Evolutionary conservation across 2,113 vertebrate genomes (phyloP).

Genomic region (Polypterus senegalus): DNA sequence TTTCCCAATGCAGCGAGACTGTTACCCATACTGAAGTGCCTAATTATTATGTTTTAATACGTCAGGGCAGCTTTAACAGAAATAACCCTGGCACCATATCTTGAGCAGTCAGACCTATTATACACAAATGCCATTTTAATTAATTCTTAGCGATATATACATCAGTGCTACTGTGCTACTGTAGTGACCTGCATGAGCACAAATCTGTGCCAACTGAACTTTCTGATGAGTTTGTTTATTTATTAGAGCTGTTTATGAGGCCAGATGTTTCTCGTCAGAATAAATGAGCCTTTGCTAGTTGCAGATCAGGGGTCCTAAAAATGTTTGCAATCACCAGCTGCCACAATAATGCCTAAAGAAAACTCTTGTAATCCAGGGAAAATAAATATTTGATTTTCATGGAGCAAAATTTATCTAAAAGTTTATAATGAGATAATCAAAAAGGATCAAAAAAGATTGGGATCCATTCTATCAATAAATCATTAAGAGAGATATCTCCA

Average conservation of each 20-base stretch:
- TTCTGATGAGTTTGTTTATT: conserved; percentile 43
- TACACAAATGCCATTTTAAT: conserved; percentile 30
- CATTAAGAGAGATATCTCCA: too few relatives aligned
- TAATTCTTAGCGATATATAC: conserved; percentile 33
- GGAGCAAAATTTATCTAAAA: conserved; percentile 1
- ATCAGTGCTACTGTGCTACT: conserved; percentile 25
- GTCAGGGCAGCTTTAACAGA: not conserved
- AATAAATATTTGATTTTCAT: conserved; percentile 13
- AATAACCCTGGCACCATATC: conserved; percentile 23
- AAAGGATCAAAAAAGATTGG: too few relatives aligned
- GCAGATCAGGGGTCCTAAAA: conserved; percentile 24
- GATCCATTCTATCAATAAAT: too few relatives aligned
- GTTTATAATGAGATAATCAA: too few relatives aligned
- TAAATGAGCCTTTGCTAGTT: conserved; percentile 37
- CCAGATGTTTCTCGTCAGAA: conserved; percentile 50
- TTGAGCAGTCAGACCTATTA: conserved; percentile 28
- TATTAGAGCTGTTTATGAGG: conserved; percentile 38
- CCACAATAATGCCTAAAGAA: conserved; percentile 27
- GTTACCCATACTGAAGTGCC: too few relatives aligned
- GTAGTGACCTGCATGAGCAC: conserved; percentile 22
- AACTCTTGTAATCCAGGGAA: conserved; percentile 13
- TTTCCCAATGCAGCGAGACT: too few relatives aligned
- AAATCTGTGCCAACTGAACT: conserved; percentile 25
- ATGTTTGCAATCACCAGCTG: conserved; percentile 28
- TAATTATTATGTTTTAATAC: too few relatives aligned